Evolutionary conservation across 2,888 invertebrate species (phyloP), one percentile per base, ranked within the genome.

Genomic region (Heteromyza rotundicornis): DNA sequence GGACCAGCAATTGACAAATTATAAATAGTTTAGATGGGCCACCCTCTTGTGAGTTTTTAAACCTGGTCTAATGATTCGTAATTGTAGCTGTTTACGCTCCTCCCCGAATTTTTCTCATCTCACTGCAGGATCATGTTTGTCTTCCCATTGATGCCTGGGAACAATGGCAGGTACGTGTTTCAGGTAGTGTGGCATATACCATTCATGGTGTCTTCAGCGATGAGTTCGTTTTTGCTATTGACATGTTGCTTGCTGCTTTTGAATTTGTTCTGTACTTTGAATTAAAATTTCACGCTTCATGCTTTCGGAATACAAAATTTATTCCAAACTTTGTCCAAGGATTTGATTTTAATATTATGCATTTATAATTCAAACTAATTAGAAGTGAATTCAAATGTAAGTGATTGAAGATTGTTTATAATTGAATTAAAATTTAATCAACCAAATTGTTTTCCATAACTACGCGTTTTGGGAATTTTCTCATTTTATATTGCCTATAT

Each of bases 81-180:
- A 76, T 71, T 78, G 78, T 73, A 71, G 70, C 69, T 70, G 68
- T 65, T 70, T 70, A 72, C 70, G 79, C 79, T 79, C 79, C 79
- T 78, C 79, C 79, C 76, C 12, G 5, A 32, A 8, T 32, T n/a
- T n/a, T n/a, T n/a, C n/a, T 27, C 27, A 7, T 27, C 10, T 53
- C n/a, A 27, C 27, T 27, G 5, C 27, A 27, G 27, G 27, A 27
- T 27, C 27, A 71, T 56, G n/a, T 62, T 53, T 63, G 52, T 49
- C 3, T n/a, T n/a, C n/a, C n/a, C n/a, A n/a, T n/a, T n/a, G n/a
- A n/a, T 7, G 51, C 44, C 19, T 24, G 40, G 47, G 44, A 49
- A 59, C 59, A 66, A 65, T 59, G 63, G 62, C 63, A 63, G 32
- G 52, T 47, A 23, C 51, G 27, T 10, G 14, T 14, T 32, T 32